phyloP scores from a whole-genome alignment of 2,888 invertebrate genomes.

The Acanthococcus lagerstroemiae region DNA sequence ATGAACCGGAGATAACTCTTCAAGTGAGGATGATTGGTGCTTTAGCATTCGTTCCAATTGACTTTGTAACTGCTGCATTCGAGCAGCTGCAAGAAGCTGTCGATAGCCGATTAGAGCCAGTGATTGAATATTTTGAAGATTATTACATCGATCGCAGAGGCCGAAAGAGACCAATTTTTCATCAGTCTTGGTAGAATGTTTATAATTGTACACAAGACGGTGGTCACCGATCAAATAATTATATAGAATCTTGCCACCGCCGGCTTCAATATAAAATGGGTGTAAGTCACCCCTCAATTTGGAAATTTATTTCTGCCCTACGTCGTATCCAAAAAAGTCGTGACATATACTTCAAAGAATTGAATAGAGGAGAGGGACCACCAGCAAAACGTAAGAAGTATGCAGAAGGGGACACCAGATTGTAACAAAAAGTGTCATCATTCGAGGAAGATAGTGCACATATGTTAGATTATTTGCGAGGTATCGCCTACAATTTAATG shows the following conservation, averaged over 20 bases:
- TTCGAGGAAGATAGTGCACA: no score
- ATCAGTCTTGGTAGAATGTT: background rate
- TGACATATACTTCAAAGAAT: no score
- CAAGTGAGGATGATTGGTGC: background rate
- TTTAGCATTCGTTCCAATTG: background rate
- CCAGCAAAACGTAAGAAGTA: no score
- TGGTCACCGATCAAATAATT: background rate
- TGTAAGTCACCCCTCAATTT: background rate
- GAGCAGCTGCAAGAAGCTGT: background rate
- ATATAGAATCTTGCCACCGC: background rate
- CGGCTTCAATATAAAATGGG: background rate
- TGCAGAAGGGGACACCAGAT: no score
- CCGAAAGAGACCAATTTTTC: background rate
- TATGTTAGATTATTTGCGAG: no score
- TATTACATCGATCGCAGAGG: background rate
- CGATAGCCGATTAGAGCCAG: background rate
- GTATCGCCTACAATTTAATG: no score
- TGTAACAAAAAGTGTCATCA: no score
- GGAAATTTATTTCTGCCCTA: background rate
- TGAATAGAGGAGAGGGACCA: no score
- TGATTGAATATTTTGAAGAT: background rate
- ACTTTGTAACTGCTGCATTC: background rate
- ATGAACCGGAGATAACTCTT: background rate
- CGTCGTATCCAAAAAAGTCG: no score
- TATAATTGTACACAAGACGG: background rate